A percentile compares a stretch with the other conserved stretches of the same genome.
phyloP scores from a whole-genome alignment of 2,113 vertebrate genomes.

The Noturus placidus region DNA sequence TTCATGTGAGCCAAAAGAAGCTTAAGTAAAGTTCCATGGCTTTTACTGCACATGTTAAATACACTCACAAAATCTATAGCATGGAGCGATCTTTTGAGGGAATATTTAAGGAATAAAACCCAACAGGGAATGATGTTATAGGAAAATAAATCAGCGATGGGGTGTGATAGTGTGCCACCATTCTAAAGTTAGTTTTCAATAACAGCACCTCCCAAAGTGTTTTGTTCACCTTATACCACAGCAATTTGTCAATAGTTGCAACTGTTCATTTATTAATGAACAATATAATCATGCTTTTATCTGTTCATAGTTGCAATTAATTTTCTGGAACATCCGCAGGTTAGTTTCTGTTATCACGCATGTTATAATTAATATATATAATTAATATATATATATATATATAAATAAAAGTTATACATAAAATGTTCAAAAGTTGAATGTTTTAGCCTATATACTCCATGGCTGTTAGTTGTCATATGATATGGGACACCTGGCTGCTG shows the following conservation, averaged over 20 bases:
- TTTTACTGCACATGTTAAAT: neutral
- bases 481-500: neutral
- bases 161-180: neutral
- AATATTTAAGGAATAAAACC: neutral
- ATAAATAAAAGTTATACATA: neutral
- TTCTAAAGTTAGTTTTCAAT: neutral
- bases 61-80: neutral
- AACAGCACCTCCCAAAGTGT: neutral
- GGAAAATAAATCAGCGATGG: neutral
- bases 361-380: no score
- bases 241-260: neutral
- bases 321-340: neutral
- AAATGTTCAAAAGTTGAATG: neutral
- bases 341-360: neutral
- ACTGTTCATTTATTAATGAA: neutral
- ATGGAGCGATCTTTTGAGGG: neutral
- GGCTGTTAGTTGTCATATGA: neutral
- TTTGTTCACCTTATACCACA: neutral
- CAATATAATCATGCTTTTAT: neutral
- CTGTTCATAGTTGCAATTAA: neutral
- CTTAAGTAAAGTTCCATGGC: neutral
- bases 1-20: neutral
- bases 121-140: neutral
- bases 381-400: no score
- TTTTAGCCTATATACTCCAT: neutral